These are phyloP conservation scores for Hypercompe scribonia DNA, from an alignment of 2,888 invertebrate genomes.

Conservation along the genomic window DNA sequence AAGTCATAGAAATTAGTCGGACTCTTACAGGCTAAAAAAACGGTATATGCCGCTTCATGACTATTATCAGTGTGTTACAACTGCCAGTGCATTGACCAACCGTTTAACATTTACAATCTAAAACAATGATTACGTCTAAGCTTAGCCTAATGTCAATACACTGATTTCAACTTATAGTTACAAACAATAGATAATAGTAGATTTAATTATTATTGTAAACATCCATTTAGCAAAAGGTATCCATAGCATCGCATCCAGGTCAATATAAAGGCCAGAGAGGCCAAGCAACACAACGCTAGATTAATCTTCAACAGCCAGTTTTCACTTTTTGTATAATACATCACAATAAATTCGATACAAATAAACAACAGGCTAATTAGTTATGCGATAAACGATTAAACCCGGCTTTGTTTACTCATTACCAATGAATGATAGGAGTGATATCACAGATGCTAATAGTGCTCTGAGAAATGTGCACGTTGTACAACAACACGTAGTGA, in stretches of 20 bases:
- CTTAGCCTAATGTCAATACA: neutral
- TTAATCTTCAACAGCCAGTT: neutral
- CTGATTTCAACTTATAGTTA: neutral
- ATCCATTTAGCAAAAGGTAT: no score
- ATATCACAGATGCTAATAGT: constrained; percentile 54
- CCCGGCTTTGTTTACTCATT: constrained; percentile 43
- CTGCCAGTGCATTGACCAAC: no score
- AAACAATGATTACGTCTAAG: neutral
- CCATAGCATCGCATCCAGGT: neutral
- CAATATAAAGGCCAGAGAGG: neutral
- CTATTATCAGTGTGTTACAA: no score
- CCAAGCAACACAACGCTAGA: neutral
- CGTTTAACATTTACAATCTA: neutral
- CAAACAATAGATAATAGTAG: neutral
- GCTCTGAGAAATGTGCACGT: constrained; percentile 45
- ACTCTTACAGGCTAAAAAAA: neutral
- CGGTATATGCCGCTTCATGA: neutral
- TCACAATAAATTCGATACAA: constrained; percentile 6
- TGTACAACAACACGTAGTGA: constrained; percentile 34
- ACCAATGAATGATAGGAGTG: constrained; percentile 53
- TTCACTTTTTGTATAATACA: neutral
- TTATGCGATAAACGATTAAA: constrained; percentile 27
- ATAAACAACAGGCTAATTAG: constrained; percentile 18
- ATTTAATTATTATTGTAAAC: neutral
- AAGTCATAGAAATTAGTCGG: neutral